These are phyloP conservation scores for Riparia riparia DNA, from an alignment of 2,113 vertebrate genomes.

Conservation along the genomic window DNA sequence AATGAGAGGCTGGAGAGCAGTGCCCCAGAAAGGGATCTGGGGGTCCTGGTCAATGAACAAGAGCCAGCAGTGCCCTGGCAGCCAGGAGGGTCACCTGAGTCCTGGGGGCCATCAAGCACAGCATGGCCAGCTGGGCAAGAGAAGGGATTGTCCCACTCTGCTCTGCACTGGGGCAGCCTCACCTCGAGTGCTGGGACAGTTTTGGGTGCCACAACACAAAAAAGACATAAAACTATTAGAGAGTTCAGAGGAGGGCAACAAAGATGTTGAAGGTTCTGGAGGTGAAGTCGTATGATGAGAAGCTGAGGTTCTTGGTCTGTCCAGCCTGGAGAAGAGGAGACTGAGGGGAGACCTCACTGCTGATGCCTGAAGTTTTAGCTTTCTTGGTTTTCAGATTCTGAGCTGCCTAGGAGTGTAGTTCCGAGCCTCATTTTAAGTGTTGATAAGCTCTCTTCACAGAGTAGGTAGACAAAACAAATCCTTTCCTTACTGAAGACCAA, in stretches of 20 bases:
- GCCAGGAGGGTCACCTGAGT: neutral
- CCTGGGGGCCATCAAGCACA: fast-evolving
- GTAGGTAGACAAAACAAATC: too few species aligned
- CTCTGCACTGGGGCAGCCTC: neutral
- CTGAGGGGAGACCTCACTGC: neutral
- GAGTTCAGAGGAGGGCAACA: fast-evolving
- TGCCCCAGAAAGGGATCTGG: neutral
- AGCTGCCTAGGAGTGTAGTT: too few species aligned
- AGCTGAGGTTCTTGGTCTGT: neutral
- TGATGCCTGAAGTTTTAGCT: too few species aligned
- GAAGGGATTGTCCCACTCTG: neutral
- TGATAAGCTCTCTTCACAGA: too few species aligned
- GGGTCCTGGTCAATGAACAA: fast-evolving
- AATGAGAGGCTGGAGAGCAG: neutral
- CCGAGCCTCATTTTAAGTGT: too few species aligned
- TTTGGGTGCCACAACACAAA: neutral
- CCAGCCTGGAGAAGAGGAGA: neutral
- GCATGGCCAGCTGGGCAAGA: neutral
- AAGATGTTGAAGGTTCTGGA: neutral
- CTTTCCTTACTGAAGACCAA: too few species aligned
- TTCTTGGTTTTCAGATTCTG: too few species aligned
- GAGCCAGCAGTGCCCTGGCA: neutral
- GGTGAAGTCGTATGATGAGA: fast-evolving
- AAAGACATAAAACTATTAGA: fast-evolving
- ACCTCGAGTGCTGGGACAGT: fast-evolving